These are phyloP conservation scores for Drosophila paulistorum DNA, from an alignment of 1,140 invertebrate genomes.

Conservation along the genomic window DNA sequence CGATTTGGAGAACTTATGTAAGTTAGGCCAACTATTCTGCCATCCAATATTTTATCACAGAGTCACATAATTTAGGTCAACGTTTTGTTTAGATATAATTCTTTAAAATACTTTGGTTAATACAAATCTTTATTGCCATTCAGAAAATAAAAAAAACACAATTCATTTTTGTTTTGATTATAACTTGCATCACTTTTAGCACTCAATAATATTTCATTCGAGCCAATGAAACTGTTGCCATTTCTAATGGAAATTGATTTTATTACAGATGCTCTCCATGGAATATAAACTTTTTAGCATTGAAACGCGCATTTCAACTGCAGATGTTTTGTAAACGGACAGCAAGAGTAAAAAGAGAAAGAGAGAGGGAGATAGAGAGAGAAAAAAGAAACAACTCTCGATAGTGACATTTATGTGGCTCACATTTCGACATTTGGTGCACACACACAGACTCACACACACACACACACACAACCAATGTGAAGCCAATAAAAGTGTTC, in stretches of 20 bases:
- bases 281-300: conserved; percentile 4
- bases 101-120: no score
- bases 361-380: background rate
- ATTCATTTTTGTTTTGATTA: background rate
- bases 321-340: conserved; percentile 1
- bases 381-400: background rate
- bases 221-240: background rate
- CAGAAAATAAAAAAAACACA: no score
- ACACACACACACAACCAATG: background rate
- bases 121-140: no score
- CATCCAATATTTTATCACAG: no score
- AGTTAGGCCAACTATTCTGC: no score
- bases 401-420: conserved; percentile 6
- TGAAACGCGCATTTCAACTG: background rate
- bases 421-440: conserved; percentile 1
- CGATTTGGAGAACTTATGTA: no score
- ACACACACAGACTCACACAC: no score
- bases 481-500: conserved; percentile 4
- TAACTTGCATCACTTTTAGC: no score
- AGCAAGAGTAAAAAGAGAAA: background rate
- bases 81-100: no score
- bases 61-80: no score
- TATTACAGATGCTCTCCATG: background rate
- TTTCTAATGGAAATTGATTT: background rate
- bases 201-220: background rate